Conservation (phyloP, 1,140 invertebrate genomes). For the Orchestia grillus region DNA sequence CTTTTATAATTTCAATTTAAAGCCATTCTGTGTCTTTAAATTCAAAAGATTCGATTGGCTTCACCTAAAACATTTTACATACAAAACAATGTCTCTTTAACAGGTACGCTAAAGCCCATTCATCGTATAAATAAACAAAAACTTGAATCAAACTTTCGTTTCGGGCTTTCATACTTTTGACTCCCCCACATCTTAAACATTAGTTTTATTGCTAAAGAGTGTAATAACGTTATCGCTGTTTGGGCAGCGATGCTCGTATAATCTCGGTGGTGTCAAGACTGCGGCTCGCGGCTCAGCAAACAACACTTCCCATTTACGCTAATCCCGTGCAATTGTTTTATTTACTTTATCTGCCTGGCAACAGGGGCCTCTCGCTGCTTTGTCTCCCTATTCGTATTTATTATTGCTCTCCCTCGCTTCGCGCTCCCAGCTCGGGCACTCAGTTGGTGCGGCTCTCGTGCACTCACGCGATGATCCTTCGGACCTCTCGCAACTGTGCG, state of each 20-base stretch:
- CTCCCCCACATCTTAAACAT: neutral
- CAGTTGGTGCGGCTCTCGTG: neutral
- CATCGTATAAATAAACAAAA: neutral
- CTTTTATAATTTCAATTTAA: neutral
- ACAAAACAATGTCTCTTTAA: neutral
- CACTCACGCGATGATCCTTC: neutral
- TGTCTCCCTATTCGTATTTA: neutral
- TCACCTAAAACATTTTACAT: neutral
- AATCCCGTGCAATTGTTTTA: conserved; percentile 53
- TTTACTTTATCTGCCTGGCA: conserved; percentile 50
- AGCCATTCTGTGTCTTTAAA: neutral
- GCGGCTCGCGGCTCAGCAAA: conserved; percentile 34
- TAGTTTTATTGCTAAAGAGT: neutral
- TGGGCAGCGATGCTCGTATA: conserved; percentile 26
- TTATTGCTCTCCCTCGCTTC: neutral
- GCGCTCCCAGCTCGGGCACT: neutral
- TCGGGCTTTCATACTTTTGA: neutral
- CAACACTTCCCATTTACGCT: conserved; percentile 54
- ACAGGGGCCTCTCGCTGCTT: neutral
- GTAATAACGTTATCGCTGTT: conserved; percentile 41
- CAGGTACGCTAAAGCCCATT: neutral
- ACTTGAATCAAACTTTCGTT: neutral
- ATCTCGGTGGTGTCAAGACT: conserved; percentile 43
- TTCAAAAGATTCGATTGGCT: neutral
- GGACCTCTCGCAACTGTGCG: neutral